Evolutionary conservation across 2,888 invertebrate species (phyloP), one percentile per base, ranked within the genome.

Genomic region (Athrips mouffetella): DNA sequence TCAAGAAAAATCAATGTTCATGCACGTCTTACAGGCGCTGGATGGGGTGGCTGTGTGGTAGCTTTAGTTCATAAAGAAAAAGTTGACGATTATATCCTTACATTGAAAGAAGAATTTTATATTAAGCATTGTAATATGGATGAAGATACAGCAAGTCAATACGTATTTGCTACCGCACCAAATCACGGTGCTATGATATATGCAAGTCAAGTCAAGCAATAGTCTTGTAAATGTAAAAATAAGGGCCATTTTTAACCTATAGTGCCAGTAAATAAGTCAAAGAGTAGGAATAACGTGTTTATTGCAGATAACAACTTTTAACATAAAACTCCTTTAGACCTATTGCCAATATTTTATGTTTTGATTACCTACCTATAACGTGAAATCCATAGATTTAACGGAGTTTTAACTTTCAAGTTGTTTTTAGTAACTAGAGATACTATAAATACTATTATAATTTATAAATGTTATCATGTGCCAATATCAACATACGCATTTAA

Each of bases 11-110:
- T 91, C 51, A 90, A 91, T 18, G 84, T 94, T n/a, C 95, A 96
- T 33, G 95, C 96, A n/a, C 91, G 99, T 45, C 88, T 99, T 30
- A 99, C 99, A 1, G 99, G 99, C 27, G 99, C 99, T 23, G 98
- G 98, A 89, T 99, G 99, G 99, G 99, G 99, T 29, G 99, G 99
- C 3, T 99, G 98, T 79, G 92, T 94, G 47, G 97, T 99, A 8
- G 96, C 97, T 13, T 83, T 98, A 57, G 92, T 95, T 47, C 90
- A 91, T 0, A 89, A 90, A 49, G 90, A 91, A 41, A 89, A 91
- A 53, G 92, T 94, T 4, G 77, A 91, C 10, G 78, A 89, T 53
- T 97, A 95, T 71, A 91, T 96, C 35, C 77, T 91, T 13, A 84
- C 83, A 44, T 78, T 98, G 47, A 92, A 92, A 73, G 89, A 91